phyloP scores from a whole-genome alignment of 2,797 vertebrate genomes.

The Dallia pectoralis region DNA sequence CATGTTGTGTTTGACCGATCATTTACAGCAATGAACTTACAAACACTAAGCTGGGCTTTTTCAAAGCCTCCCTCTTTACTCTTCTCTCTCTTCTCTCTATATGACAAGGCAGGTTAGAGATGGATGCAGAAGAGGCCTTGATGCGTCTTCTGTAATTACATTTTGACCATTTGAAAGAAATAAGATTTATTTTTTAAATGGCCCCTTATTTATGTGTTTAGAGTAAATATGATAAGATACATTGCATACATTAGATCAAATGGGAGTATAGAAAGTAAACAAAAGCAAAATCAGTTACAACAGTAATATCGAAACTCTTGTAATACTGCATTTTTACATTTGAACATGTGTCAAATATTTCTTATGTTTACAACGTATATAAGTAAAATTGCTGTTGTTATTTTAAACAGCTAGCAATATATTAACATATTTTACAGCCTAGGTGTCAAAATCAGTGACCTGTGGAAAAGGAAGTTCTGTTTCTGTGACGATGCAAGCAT shows the following conservation, averaged over 20 bases:
- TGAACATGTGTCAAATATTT: too few species aligned
- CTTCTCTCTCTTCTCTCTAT: background rate
- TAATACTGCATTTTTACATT: too few species aligned
- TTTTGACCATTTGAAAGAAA: background rate
- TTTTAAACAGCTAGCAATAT: background rate
- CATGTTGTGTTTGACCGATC: conserved; percentile 62
- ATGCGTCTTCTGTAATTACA: background rate
- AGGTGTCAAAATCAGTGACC: conserved; percentile 30
- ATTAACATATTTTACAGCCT: background rate
- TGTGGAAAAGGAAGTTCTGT: conserved; percentile 31
- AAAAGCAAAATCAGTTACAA: background rate
- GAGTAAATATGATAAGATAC: background rate
- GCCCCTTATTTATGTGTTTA: background rate
- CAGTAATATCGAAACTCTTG: too few species aligned
- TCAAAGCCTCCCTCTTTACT: conserved; percentile 19
- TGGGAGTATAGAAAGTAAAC: background rate
- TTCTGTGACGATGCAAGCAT: conserved; percentile 18
- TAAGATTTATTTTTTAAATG: background rate
- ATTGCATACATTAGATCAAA: background rate
- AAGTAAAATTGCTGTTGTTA: too few species aligned
- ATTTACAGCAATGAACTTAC: conserved; percentile 61
- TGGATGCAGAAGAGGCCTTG: conserved; percentile 3
- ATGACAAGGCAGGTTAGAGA: conserved; percentile 12
- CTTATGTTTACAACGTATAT: too few species aligned
- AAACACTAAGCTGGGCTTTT: conserved; percentile 29